These are phyloP conservation scores for Octopus bimaculoides DNA, from an alignment of 1,140 invertebrate genomes.

Conservation along the genomic window DNA sequence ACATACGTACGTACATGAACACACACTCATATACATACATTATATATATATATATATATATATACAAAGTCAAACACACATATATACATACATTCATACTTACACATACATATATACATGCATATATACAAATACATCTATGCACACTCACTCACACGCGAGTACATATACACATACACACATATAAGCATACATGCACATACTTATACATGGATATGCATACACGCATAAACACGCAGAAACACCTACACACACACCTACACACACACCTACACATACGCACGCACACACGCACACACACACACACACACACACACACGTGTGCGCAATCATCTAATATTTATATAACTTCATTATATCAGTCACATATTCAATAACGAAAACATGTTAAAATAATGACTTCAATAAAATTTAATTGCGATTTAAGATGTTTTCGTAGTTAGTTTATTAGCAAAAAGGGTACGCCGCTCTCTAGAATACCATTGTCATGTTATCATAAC, in stretches of 20 bases:
- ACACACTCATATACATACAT: no score
- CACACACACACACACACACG: no score
- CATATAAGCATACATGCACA: not conserved
- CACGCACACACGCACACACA: not conserved
- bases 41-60: not conserved
- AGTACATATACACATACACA: slow-evolving; percentile 8
- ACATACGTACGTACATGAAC: not conserved
- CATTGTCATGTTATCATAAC: no score
- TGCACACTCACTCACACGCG: not conserved
- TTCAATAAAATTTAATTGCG: no score
- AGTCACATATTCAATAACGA: no score
- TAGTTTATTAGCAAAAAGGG: no score
- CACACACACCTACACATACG: slow-evolving; percentile 5
- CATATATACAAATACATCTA: slow-evolving; percentile 9
- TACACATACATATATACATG: not conserved
- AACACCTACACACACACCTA: not conserved
- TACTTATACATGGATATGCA: not conserved
- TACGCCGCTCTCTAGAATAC: no score
- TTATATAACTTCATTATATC: no score
- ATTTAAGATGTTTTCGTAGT: no score
- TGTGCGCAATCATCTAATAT: no score
- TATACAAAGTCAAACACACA: not conserved
- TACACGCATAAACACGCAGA: no score
- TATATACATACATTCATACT: not conserved
- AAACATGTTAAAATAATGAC: no score